Evolutionary conservation across 2,113 vertebrate genomes (phyloP).

Genomic region (Thamnophis sirtalis): DNA sequence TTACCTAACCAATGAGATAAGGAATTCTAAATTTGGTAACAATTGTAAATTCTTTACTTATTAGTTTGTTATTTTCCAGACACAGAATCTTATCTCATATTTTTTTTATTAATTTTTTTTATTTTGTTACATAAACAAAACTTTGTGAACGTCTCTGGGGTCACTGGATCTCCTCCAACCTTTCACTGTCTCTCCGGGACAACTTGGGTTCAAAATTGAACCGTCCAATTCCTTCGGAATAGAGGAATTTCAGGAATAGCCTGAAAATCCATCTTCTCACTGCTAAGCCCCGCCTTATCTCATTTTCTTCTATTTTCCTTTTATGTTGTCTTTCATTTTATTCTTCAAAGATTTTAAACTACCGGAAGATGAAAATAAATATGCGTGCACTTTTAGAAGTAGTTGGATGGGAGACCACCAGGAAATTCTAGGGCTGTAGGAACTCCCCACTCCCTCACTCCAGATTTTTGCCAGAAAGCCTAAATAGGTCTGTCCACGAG

Average conservation of each 20-base stretch:
- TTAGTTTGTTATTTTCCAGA: neutral
- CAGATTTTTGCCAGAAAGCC: neutral
- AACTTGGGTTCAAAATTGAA: too few relatives aligned
- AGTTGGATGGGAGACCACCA: neutral
- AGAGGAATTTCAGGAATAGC: too few relatives aligned
- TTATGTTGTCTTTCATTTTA: neutral
- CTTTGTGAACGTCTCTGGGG: too few relatives aligned
- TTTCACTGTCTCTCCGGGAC: too few relatives aligned
- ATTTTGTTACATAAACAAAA: too few relatives aligned
- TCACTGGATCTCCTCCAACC: too few relatives aligned
- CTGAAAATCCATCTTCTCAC: too few relatives aligned
- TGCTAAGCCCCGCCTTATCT: too few relatives aligned
- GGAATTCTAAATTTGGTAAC: neutral
- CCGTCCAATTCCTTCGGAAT: too few relatives aligned
- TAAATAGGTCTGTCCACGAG: neutral
- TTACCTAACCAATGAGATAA: neutral
- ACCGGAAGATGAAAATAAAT: neutral
- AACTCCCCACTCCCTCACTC: neutral
- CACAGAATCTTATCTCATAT: neutral
- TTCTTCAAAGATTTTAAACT: neutral
- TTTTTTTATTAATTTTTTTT: neutral
- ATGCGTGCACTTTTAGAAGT: neutral
- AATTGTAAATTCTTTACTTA: neutral
- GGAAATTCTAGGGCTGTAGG: neutral
- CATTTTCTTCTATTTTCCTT: neutral